Conservation (phyloP, 2,888 invertebrate species). For the Nowickia ferox region DNA sequence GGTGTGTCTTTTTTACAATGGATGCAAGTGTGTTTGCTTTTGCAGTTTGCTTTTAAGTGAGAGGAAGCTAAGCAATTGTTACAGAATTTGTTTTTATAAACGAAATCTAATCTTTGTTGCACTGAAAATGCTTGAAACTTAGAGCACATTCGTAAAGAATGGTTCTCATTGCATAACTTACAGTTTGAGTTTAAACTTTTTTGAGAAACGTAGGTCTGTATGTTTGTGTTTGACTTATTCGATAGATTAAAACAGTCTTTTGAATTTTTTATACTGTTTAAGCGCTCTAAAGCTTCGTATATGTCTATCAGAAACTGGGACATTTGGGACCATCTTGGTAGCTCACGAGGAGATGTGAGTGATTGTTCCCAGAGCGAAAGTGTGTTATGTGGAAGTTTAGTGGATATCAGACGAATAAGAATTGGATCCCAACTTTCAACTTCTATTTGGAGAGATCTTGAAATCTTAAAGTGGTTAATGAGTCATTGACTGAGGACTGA, state of each 20-base stretch:
- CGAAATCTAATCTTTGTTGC: not conserved
- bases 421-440: not conserved
- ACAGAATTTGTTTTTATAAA: not conserved
- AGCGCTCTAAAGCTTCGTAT: not conserved
- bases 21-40: too few species aligned
- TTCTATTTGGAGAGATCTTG: not conserved
- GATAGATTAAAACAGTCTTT: not conserved
- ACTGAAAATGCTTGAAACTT: not conserved
- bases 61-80: not conserved
- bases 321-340: constrained; percentile 15
- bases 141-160: not conserved
- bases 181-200: not conserved
- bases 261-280: not conserved
- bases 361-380: not conserved
- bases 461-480: not conserved
- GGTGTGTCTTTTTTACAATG: too few species aligned
- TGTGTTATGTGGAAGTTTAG: not conserved
- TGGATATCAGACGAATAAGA: not conserved
- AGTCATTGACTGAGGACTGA: constrained; percentile 1
- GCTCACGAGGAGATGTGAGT: not conserved
- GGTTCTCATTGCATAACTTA: not conserved
- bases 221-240: not conserved
- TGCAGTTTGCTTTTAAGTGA: not conserved
- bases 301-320: constrained; percentile 9
- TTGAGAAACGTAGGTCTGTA: not conserved